Percentiles rank a stretch among this genome's conserved stretches.
Evolutionary conservation across 2,797 vertebrate genomes (phyloP).

Genomic region (Esox lucius): DNA sequence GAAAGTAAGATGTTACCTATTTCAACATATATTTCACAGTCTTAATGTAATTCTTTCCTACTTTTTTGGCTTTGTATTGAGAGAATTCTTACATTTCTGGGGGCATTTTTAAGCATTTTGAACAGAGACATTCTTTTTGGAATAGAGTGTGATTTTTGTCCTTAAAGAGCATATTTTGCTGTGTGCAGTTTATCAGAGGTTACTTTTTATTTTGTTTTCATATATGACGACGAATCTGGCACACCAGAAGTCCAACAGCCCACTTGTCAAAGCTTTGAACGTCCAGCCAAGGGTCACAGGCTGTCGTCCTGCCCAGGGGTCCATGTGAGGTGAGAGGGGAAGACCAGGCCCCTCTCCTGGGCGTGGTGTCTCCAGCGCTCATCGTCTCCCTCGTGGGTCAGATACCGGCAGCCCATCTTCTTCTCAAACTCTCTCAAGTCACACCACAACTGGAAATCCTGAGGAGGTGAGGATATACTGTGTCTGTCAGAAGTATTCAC

Average conservation of each 20-base stretch:
- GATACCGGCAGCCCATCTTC: constrained; percentile 61
- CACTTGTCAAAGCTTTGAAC: not conserved
- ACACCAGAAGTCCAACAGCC: not conserved
- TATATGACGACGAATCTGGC: not conserved
- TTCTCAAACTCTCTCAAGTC: constrained; percentile 74
- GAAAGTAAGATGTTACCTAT: too few relatives aligned
- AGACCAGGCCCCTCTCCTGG: constrained; percentile 55
- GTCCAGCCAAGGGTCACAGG: not conserved
- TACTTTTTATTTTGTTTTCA: not conserved
- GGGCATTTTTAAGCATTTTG: too few relatives aligned
- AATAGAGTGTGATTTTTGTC: too few relatives aligned
- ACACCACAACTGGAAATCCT: constrained; percentile 78
- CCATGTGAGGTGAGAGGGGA: constrained; percentile 53
- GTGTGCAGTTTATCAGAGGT: too few relatives aligned
- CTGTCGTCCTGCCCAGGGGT: constrained; percentile 8
- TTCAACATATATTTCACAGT: too few relatives aligned
- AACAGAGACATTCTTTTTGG: too few relatives aligned
- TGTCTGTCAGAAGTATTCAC: too few relatives aligned
- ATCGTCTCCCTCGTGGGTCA: constrained; percentile 70
- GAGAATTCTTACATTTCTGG: too few relatives aligned
- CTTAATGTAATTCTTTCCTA: too few relatives aligned
- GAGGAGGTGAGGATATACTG: constrained; percentile 6
- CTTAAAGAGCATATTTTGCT: too few relatives aligned
- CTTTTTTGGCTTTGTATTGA: too few relatives aligned
- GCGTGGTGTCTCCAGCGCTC: constrained; percentile 61